These are phyloP conservation scores for Tadarida brasiliensis DNA, from an alignment of 2,797 vertebrate species.

Conservation along the genomic window DNA sequence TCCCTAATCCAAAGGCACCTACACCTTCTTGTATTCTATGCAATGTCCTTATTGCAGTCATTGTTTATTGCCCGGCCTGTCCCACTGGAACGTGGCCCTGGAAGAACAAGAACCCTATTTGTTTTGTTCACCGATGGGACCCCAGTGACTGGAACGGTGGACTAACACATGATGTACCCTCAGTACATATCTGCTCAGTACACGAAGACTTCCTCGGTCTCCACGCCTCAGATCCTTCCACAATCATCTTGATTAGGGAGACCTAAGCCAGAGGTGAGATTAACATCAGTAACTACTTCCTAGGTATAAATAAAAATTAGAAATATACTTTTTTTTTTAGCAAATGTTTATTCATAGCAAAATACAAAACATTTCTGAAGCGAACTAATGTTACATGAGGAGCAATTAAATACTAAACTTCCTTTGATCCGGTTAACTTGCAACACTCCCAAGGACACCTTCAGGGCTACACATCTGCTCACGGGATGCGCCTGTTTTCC, in stretches of 20 bases:
- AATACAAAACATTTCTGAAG: constrained; percentile 96
- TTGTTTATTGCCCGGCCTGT: too few relatives aligned
- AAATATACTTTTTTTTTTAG: constrained; percentile 82
- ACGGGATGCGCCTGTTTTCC: background rate
- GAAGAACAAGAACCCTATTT: background rate
- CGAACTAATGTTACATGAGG: constrained; percentile 92
- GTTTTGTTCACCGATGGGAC: background rate
- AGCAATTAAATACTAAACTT: constrained; percentile 88
- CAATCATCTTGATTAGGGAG: background rate
- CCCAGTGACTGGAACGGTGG: too few relatives aligned
- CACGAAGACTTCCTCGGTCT: background rate
- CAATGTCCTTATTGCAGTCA: background rate
- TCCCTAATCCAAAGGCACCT: background rate
- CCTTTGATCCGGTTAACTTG: constrained; percentile 82
- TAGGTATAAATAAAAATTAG: constrained; percentile 20
- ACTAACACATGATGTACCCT: background rate
- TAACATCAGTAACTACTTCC: constrained; percentile 20
- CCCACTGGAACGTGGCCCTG: background rate
- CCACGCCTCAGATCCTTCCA: background rate
- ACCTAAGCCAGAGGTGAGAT: background rate
- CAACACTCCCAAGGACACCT: constrained; percentile 84
- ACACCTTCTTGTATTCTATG: too few relatives aligned
- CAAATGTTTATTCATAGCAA: constrained; percentile 95
- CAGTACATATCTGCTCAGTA: background rate
- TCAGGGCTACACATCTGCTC: constrained; percentile 76